Evolutionary conservation across 53 echinoderm and acorn worm genomes (phyloP), one percentile per base, ranked within the genome.

Genomic region (Astropecten irregularis): DNA sequence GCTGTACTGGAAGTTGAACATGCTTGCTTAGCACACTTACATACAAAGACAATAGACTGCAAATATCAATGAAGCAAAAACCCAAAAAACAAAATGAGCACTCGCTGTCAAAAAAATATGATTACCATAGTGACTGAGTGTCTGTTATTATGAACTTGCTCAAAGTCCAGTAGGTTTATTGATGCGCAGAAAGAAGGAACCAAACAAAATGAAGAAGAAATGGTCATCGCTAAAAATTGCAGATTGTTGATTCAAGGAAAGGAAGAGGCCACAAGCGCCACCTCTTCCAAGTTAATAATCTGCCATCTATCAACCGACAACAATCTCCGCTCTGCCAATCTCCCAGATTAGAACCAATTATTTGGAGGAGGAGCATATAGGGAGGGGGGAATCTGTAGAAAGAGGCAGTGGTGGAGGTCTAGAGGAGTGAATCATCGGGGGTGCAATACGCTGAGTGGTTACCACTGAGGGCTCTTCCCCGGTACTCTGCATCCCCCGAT

Each of bases 91-190:
- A n/a, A n/a, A n/a, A n/a, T n/a, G n/a, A n/a, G n/a, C n/a, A n/a
- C n/a, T n/a, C n/a, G n/a, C n/a, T n/a, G n/a, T n/a, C n/a, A n/a
- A n/a, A n/a, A n/a, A 33, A 36, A 19, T 53, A 11, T 22, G 23
- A 15, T 36, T 53, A 7, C 54, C 15, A 32, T 34, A 34, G 54
- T 30, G 20, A 51, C 21, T n/a, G 34, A 73, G 54, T 25, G 26
- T 53, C 52, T 20, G 35, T n/a, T 30, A 53, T 37, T 25, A 53
- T 20, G 53, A 30, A 54, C 35, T 74, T 25, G 74, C 29, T 56
- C 57, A 74, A 74, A 74, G 74, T 74, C 74, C 57, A 57, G 6
- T 66, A n/a, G 33, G 32, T 74, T 26, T 57, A 16, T 55, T 32
- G 40, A 51, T 51, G 35, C 19, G 64, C 37, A 29, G 64, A 4